Base-by-base conservation (phyloP, 2,888 invertebrate species). In the Tetheella fluctuosa region DNA sequence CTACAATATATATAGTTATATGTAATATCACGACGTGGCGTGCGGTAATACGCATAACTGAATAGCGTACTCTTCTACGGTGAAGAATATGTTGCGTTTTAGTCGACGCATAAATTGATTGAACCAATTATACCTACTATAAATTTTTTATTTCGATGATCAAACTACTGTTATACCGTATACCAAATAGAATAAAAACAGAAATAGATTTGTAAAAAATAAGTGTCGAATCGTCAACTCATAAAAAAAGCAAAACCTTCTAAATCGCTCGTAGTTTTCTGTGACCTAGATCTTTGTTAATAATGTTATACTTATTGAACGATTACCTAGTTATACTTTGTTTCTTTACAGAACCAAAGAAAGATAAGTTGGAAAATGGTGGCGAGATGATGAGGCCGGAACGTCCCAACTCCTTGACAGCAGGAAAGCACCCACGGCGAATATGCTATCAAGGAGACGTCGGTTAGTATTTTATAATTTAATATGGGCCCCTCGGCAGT, bases 361-460 rank as follows among this genome's bases (percentile, higher is more conserved):
- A 97, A 95, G 97, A 97, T 94, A 97, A 97, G 95, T 96, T 96
- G 95, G 97, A 97, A 90, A 95, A 91, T 83, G 94, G 94, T 78
- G 91, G 88, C 71, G 90, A 91, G 75, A 73, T 86, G 77, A 84
- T 94, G 90, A 91, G 97, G 91, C 95, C 96, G 64, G 97, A 97
- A 91, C 94, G 97, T 81, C 97, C 97, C 69, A 97, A 96, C 85
- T 96, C 97, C 70, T 94, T 97, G 85, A 95, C 96, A 73, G 95
- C 96, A 71, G 96, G 95, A 75, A 96, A 96, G 86, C 93, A 96
- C 75, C 95, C 96, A 77, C 95, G 97, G 82, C 95, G 97, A 83
- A 95, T 96, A 88, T 97, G 96, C 92, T 97, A 96, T 91, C 96
- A 96, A 91, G 95, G 95, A 81, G 96, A 96, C 86, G 96, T 96